Evolutionary conservation across 2,888 invertebrate species (phyloP), one percentile per base, ranked within the genome.

Genomic region (Parochlus steinenii): DNA sequence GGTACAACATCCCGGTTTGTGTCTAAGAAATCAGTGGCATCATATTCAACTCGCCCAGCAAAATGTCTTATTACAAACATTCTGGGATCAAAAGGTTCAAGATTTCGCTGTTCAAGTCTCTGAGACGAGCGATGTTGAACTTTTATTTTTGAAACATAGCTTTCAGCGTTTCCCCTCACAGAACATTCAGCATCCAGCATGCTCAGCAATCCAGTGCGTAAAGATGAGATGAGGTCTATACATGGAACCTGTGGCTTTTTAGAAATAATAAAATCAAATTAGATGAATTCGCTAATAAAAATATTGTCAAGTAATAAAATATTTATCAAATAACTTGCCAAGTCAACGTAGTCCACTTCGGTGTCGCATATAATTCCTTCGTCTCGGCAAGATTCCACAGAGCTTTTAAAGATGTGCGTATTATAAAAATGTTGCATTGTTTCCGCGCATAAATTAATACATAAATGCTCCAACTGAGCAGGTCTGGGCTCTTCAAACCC

Each of bases 391-490:
- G 90, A 86, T 61, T 92, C 90, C 43, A 86, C 81, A 45, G 85
- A 80, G 15, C 86, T 83, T 58, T 90, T 90, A 62, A 93, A 92
- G 47, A 92, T 87, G 60, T 92, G 90, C 35, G 90, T 92, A 60
- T 90, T 93, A 65, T 92, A 93, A 59, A 90, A 92, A 59, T 92
- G 92, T 57, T 93, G 92, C 86, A 93, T 87, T 20, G 90, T 90
- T 63, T 93, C 93, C 1, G 92, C 89, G 60, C 90, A 90, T 41
- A 93, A 64, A 62, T 93, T 93, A 48, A 89, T 87, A 62, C 92
- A 92, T 40, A 93, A 64, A 55, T 92, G 92, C 57, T 93, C 92
- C 46, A 93, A 64, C 45, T 85, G 83, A 47, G 83, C 79, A 2
- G 85, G 85, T 58, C 81, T 79, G 19, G 83, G 82, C 54, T 87